Conservation (phyloP, 2,888 invertebrate species). For the Xanthorhoe designata region DNA sequence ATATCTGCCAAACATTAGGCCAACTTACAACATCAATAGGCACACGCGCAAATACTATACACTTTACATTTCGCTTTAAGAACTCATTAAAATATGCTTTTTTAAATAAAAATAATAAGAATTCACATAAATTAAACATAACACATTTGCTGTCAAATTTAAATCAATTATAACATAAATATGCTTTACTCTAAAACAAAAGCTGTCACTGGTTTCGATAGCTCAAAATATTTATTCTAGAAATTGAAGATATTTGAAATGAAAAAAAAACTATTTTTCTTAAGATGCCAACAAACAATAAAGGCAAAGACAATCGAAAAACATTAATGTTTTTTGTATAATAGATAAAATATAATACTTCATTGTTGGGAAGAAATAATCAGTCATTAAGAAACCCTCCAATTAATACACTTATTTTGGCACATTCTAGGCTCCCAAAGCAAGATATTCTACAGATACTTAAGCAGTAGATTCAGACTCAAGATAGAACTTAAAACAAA, state of each 20-base stretch:
- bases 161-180: too few relatives aligned
- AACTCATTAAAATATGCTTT: not conserved
- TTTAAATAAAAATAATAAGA: slow-evolving; percentile 45
- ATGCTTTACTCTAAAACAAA: too few relatives aligned
- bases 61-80: slow-evolving; percentile 29
- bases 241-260: too few relatives aligned
- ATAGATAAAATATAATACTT: not conserved
- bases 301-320: not conserved
- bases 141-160: too few relatives aligned
- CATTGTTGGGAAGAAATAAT: slow-evolving; percentile 22
- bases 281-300: not conserved
- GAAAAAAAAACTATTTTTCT: too few relatives aligned
- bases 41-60: slow-evolving; percentile 50
- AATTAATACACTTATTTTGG: slow-evolving; percentile 28
- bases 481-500: slow-evolving; percentile 67
- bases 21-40: slow-evolving; percentile 57
- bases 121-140: slow-evolving; percentile 2
- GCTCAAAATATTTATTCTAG: too few relatives aligned
- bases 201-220: too few relatives aligned
- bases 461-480: slow-evolving; percentile 44
- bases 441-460: slow-evolving; percentile 39
- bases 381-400: slow-evolving; percentile 51
- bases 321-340: not conserved
- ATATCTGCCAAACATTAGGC: slow-evolving; percentile 50
- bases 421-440: slow-evolving; percentile 35